These are phyloP conservation scores for Taenioides sp. DNA, from an alignment of 2,797 vertebrate genomes.

Conservation along the genomic window DNA sequence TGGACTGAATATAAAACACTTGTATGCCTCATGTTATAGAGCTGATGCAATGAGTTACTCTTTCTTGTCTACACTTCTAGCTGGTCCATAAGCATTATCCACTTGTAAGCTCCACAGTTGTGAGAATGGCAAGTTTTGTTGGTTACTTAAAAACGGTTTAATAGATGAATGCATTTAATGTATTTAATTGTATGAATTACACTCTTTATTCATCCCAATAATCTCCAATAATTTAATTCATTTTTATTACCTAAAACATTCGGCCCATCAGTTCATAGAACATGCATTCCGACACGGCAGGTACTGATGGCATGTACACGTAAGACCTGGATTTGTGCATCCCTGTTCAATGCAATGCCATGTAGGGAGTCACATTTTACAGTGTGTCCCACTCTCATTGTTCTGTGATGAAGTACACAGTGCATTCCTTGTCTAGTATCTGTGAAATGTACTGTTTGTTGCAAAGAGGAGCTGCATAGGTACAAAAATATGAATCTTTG, in stretches of 20 bases:
- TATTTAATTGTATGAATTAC: neutral
- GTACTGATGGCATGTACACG: neutral
- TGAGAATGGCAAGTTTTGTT: neutral
- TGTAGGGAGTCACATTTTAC: conserved; percentile 4
- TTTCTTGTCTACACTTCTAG: conserved; percentile 5
- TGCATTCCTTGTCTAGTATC: neutral
- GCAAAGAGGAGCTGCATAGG: conserved; percentile 19
- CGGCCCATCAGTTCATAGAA: neutral
- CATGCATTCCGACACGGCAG: neutral
- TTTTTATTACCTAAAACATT: neutral
- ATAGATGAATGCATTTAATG: neutral
- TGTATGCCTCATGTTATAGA: conserved; percentile 38
- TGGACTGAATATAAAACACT: conserved; percentile 39
- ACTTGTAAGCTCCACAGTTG: conserved; percentile 10
- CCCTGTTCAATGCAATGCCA: neutral
- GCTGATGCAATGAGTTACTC: neutral
- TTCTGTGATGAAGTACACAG: neutral
- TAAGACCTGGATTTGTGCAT: neutral
- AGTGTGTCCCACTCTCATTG: neutral
- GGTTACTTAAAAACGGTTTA: conserved; percentile 2
- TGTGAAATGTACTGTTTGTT: neutral
- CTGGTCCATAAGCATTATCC: conserved; percentile 14
- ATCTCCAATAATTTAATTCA: neutral
- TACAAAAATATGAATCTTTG: conserved; percentile 41
- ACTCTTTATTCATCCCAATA: neutral